Base-by-base conservation (phyloP, 2,888 invertebrate genomes). In the Glyphotaelius pellucidus region DNA sequence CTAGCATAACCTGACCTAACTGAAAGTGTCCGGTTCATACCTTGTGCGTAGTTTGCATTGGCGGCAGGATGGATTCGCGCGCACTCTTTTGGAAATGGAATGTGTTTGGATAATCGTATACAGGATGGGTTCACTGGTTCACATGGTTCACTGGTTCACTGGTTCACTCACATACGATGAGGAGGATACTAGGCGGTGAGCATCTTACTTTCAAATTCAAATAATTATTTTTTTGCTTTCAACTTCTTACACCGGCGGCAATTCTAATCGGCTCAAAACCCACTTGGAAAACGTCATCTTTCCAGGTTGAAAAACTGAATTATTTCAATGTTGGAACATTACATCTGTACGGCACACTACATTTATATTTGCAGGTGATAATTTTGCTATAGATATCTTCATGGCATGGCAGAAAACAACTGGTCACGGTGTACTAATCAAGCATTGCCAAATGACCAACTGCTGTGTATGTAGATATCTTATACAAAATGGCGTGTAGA, bases 141-240 rank as follows among this genome's bases (percentile, higher is more conserved):
- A 52, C 67, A n/a, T n/a, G 67, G 31, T 89, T 79, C 42, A 30
- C 88, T 30, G 67, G 31, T 89, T 79, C 42, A 30, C 88, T 30
- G 38, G 47, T 47, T 19, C 52, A 52, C 67, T 67, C 67, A 67
- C 67, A 19, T 67, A 25, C 25, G 67, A 67, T 67, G 89, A 80
- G 35, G 38, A 86, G 85, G 85, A 86, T 47, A 90, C 83, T 90
- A 67, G 90, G 90, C 79, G 90, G 90, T 90, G 90, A 90, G 90
- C 90, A 90, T 84, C 80, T 90, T 90, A 30, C 32, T 32, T 32
- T 89, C 25, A 38, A 80, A 47, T 38, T 89, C 89, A 79, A 86
- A 80, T 84, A 83, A 84, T 83, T 11, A 38, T 9, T 42, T 90
- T n/a, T 84, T 52, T 84, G 84, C 84, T 79, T 84, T 67, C 67